Conservation (phyloP, 1,140 invertebrate genomes). For the Oedothorax gibbosus region DNA sequence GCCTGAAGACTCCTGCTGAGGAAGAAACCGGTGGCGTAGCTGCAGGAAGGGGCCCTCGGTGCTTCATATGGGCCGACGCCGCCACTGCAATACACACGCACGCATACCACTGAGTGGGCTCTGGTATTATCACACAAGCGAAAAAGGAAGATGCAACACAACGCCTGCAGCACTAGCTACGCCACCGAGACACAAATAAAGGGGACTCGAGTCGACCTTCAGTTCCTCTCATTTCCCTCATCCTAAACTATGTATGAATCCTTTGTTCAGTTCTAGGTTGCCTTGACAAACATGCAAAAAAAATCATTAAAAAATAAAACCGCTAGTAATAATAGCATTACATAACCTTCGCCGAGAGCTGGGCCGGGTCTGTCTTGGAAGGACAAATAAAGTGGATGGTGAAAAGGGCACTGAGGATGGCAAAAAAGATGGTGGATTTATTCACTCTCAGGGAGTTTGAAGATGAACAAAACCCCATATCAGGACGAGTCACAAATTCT, state of each 20-base stretch:
- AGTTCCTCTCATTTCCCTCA: slow-evolving; percentile 50
- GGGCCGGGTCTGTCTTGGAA: slow-evolving; percentile 39
- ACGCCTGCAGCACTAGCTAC: slow-evolving; percentile 43
- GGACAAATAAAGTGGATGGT: slow-evolving; percentile 13
- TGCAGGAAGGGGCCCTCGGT: slow-evolving; percentile 17
- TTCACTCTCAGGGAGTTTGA: slow-evolving; percentile 53
- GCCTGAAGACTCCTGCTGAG: slow-evolving; percentile 56
- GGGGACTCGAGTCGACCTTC: slow-evolving; percentile 52
- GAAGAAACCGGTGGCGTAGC: slow-evolving; percentile 39
- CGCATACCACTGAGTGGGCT: slow-evolving; percentile 7
- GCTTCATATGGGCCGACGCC: slow-evolving; percentile 13
- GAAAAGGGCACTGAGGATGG: not conserved
- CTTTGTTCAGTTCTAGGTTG: slow-evolving; percentile 58
- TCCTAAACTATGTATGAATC: slow-evolving; percentile 29
- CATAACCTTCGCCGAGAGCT: slow-evolving; percentile 35
- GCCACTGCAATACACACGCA: slow-evolving; percentile 23
- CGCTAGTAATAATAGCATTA: slow-evolving; percentile 12
- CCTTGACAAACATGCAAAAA: slow-evolving; percentile 33
- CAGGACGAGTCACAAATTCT: slow-evolving; percentile 55
- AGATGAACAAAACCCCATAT: slow-evolving; percentile 58
- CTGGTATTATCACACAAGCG: slow-evolving; percentile 11
- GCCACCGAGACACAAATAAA: slow-evolving; percentile 44
- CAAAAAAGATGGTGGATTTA: slow-evolving; percentile 44
- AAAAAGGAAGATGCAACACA: slow-evolving; percentile 6
- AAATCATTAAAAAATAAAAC: slow-evolving; percentile 19